Percentiles rank a stretch among this genome's conserved stretches.
These are phyloP conservation scores for Enteromius anoplus DNA, from an alignment of 2,797 vertebrate genomes.

Conservation along the genomic window DNA sequence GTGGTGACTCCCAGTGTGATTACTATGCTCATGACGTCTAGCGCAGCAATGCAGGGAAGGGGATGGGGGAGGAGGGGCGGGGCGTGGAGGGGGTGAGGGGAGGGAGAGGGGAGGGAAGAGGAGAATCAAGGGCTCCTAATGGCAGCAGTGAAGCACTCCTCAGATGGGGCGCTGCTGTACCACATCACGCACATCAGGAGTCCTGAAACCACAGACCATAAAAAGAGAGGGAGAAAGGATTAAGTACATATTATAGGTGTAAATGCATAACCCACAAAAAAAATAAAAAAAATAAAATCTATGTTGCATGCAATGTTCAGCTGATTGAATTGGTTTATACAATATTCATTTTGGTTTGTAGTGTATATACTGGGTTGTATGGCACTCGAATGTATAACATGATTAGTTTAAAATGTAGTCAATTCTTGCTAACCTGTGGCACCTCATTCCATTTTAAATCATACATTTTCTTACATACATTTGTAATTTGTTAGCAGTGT, in stretches of 20 bases:
- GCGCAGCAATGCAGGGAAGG: conserved; percentile 85
- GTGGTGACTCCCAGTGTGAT: conserved; percentile 99
- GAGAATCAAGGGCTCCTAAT: conserved; percentile 91
- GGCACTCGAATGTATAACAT: too few species aligned
- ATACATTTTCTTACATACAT: too few species aligned
- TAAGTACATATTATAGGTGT: background rate
- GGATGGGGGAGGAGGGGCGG: conserved; percentile 80
- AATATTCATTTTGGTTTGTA: background rate
- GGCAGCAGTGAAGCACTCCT: conserved; percentile 89
- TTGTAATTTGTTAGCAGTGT: background rate
- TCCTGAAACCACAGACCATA: conserved; percentile 24
- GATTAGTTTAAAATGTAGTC: too few species aligned
- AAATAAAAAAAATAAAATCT: background rate
- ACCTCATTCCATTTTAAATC: too few species aligned
- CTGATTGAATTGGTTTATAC: background rate
- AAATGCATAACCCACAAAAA: background rate
- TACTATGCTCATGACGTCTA: conserved; percentile 99
- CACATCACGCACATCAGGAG: conserved; percentile 85
- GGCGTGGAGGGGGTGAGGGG: conserved; percentile 71
- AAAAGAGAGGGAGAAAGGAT: background rate
- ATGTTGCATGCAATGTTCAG: background rate
- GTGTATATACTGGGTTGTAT: background rate
- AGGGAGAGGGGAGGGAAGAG: conserved; percentile 73
- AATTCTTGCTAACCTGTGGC: too few species aligned
- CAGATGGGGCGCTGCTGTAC: conserved; percentile 90